These are phyloP conservation scores for Drosophila bocqueti DNA, from an alignment of 1,140 invertebrate genomes.

Conservation along the genomic window DNA sequence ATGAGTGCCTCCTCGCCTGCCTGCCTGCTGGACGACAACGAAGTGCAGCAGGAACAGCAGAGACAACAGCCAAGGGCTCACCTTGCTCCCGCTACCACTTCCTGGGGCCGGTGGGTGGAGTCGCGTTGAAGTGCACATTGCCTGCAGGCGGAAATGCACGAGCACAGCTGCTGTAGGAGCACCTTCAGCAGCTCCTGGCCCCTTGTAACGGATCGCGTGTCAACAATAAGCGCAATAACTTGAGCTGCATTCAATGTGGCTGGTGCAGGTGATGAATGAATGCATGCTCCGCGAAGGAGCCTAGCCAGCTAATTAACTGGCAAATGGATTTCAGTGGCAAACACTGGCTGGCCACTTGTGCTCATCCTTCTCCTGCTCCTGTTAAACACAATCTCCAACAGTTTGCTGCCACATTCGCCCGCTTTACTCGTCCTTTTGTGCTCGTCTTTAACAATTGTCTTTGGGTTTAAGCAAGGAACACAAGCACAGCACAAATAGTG, in stretches of 20 bases:
- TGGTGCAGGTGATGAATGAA: slow-evolving; percentile 42
- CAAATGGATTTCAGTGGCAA: slow-evolving; percentile 66
- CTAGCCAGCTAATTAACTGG: slow-evolving; percentile 73
- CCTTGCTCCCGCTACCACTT: slow-evolving; percentile 14
- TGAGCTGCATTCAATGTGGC: slow-evolving; percentile 72
- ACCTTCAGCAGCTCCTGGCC: slow-evolving; percentile 29
- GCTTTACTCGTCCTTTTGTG: slow-evolving; percentile 11
- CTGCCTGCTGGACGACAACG: slow-evolving; percentile 56
- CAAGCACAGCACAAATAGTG: neutral
- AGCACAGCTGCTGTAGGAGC: slow-evolving; percentile 58
- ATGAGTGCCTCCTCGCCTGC: slow-evolving; percentile 63
- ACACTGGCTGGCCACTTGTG: slow-evolving; percentile 55
- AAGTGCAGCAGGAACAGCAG: slow-evolving; percentile 44
- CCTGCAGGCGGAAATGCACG: slow-evolving; percentile 58
- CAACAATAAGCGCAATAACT: slow-evolving; percentile 83
- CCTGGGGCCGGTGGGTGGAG: neutral
- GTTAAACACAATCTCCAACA: slow-evolving; percentile 32
- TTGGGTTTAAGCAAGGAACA: neutral
- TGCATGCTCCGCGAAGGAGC: slow-evolving; percentile 29
- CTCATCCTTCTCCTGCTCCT: slow-evolving; percentile 28
- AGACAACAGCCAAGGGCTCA: slow-evolving; percentile 52
- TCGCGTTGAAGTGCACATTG: slow-evolving; percentile 72
- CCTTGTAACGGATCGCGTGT: slow-evolving; percentile 71
- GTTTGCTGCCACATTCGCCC: slow-evolving; percentile 31
- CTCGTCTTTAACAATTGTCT: slow-evolving; percentile 6